Conservation (phyloP, 1,140 invertebrate species). For the Polypedilum vanderplanki region DNA sequence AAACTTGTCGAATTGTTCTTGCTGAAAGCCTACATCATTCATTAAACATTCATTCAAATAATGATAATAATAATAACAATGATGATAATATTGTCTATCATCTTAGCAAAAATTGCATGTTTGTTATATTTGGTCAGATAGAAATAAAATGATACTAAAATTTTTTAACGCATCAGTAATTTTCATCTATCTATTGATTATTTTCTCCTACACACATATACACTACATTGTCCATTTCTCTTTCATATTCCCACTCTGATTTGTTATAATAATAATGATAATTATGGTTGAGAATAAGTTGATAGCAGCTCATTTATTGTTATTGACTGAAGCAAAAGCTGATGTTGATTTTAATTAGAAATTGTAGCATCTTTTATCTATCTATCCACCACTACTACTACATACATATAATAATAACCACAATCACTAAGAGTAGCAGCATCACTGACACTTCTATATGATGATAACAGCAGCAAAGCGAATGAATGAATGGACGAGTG, state of each 20-base stretch:
- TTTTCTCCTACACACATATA: not conserved
- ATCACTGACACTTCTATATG: not conserved
- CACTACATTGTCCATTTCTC: not conserved
- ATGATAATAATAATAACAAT: too few species aligned
- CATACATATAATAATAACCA: conserved; percentile 3
- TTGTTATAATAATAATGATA: not conserved
- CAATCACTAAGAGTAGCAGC: not conserved
- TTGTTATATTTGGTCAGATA: not conserved
- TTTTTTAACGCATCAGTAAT: not conserved
- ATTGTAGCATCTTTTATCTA: not conserved
- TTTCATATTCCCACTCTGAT: not conserved
- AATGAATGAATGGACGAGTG: not conserved
- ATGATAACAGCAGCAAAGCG: not conserved
- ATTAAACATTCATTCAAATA: too few species aligned
- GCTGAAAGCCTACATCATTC: too few species aligned
- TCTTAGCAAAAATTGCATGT: not conserved
- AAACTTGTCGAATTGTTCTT: too few species aligned
- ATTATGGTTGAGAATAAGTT: not conserved
- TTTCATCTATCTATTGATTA: not conserved
- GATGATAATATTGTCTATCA: not conserved
- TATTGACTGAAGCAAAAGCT: not conserved
- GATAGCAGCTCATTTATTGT: conserved; percentile 12
- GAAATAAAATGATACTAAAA: not conserved
- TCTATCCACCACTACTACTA: too few species aligned
- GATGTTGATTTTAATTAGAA: conserved; percentile 19